A percentile compares a stretch with the other conserved stretches of the same genome.
These are phyloP conservation scores for Ceyx erithaca DNA, from an alignment of 2,797 vertebrate genomes.

Conservation along the genomic window DNA sequence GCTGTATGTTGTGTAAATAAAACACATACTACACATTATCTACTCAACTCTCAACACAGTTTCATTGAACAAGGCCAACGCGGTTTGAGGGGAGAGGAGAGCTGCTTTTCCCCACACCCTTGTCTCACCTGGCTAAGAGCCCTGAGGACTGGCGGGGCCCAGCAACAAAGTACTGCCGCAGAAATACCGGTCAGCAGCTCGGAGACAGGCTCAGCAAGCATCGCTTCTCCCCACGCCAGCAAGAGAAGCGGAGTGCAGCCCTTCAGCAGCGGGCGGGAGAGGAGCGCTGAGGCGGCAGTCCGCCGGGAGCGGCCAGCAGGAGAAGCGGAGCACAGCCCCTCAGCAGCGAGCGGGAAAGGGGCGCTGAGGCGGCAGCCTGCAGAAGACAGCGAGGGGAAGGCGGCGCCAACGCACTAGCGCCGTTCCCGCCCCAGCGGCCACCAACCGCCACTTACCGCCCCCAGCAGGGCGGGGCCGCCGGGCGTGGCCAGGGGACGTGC, in stretches of 20 bases:
- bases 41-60: background rate
- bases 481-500: background rate
- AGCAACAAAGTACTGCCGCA: background rate
- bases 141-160: background rate
- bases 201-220: fast-evolving
- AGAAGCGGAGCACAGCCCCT: background rate
- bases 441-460: background rate
- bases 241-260: background rate
- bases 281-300: no score
- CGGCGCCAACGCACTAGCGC: fast-evolving
- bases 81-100: fast-evolving
- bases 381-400: no score
- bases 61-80: background rate
- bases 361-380: no score
- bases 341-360: fast-evolving
- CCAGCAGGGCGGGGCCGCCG: fast-evolving
- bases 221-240: fast-evolving
- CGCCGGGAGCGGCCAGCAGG: no score
- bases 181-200: fast-evolving
- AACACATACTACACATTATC: fast-evolving
- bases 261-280: no score
- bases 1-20: background rate
- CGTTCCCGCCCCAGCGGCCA: fast-evolving
- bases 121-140: background rate
- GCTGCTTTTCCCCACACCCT: background rate